Base-by-base conservation (phyloP, 2,797 vertebrate species). In the Heterohyrax brucei region DNA sequence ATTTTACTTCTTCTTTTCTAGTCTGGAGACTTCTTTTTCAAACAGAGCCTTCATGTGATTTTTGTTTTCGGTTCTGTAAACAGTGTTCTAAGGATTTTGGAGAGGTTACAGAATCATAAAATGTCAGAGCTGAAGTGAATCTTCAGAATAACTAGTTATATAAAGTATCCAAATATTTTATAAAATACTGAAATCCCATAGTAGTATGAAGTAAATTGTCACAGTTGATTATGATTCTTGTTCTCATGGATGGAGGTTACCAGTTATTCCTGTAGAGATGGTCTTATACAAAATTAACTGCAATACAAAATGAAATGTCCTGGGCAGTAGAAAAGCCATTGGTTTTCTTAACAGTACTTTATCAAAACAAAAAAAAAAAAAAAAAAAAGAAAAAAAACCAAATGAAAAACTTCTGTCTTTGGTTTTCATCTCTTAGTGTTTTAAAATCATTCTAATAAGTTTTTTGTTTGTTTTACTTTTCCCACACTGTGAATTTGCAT, bases 61-160 rank as follows among this genome's bases (percentile, higher is more conserved):
- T 92, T 96, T 75, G 75, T 85, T 76, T n/a, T 92, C 44, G 76
- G 22, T 86, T 86, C 89, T 48, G 44, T 39, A 94, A 53, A 61
- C n/a, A 76, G 12, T 85, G 3, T 68, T 59, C 66, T 91, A 24
- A 80, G 21, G 53, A 24, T 14, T 79, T 61, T 50, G 50, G 84
- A 61, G 64, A 68, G 79, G 22, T 73, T 79, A 3, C 64, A 56
- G 39, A 83, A 66, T 68, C 72, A 66, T 66, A 68, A 85, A 93
- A 83, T 24, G 10, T 93, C 44, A 82, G 77, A 96, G 76, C n/a
- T 86, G n/a, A 85, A 90, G 13, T 87, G 46, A 13, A 64, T 93
- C 61, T 81, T 90, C 24, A 64, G 28, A 56, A 66, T 84, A 21
- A 73, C 30, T 26, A 62, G 21, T 33, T 89, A 6, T 94, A 39